phyloP scores from a whole-genome alignment of 2,888 invertebrate genomes.

The Athalia cordata region DNA sequence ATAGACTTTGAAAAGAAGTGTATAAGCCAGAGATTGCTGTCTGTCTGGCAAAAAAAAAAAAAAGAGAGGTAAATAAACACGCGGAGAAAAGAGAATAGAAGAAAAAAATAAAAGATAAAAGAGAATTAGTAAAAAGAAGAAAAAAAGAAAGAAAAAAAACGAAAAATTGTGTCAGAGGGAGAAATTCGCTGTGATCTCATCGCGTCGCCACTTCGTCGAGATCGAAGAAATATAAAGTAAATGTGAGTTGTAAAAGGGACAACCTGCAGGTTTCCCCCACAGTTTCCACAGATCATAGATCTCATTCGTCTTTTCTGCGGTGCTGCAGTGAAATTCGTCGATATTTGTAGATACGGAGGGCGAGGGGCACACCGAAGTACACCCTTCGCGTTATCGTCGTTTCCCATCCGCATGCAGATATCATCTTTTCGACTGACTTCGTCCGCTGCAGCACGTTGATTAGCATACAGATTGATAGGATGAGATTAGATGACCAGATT shows the following conservation, averaged over 20 bases:
- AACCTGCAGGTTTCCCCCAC: not conserved
- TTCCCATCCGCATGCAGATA: slow-evolving; percentile 3
- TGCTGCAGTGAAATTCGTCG: not conserved
- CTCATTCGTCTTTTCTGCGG: slow-evolving; percentile 11
- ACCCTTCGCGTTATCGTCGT: slow-evolving; percentile 1
- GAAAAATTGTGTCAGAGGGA: not conserved
- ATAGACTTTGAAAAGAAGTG: too few relatives aligned
- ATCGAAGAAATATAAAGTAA: not conserved
- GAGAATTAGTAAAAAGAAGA: not conserved
- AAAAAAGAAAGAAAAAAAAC: not conserved
- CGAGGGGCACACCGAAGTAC: not conserved
- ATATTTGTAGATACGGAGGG: not conserved
- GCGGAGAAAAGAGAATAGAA: not conserved
- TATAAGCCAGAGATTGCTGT: too few relatives aligned
- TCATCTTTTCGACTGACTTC: slow-evolving; percentile 22
- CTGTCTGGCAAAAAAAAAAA: too few relatives aligned
- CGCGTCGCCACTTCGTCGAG: not conserved
- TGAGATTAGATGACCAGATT: slow-evolving; percentile 29
- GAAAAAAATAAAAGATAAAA: not conserved
- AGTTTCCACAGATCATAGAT: not conserved
- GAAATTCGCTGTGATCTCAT: slow-evolving; percentile 15
- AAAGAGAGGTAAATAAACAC: too few relatives aligned
- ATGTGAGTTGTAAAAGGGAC: slow-evolving; percentile 6
- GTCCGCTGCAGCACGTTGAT: slow-evolving; percentile 11
- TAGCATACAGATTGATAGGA: slow-evolving; percentile 33